Conservation (phyloP, 2,888 invertebrate species). For the Portevinia maculata region DNA sequence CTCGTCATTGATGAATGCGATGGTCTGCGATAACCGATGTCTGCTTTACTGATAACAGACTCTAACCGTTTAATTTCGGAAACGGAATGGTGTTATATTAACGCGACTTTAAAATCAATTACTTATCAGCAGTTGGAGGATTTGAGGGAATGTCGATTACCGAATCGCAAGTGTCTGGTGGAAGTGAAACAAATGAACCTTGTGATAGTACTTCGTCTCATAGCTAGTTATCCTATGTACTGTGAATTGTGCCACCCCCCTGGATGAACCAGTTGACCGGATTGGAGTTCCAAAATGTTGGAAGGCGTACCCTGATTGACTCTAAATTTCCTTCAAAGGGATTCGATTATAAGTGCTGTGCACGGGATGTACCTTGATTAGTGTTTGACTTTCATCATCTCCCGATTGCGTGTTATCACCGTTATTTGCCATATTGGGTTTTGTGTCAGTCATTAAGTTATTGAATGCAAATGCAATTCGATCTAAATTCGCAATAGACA, state of each 20-base stretch:
- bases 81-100: conserved; percentile 11
- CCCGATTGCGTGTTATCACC: neutral
- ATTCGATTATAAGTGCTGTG: neutral
- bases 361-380: neutral
- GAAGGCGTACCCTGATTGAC: conserved; percentile 7
- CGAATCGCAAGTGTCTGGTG: conserved; percentile 10
- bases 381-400: neutral
- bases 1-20: no score
- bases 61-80: conserved; percentile 19
- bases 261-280: conserved; percentile 1
- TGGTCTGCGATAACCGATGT: conserved; percentile 15
- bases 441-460: neutral
- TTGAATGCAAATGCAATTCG: no score
- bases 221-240: neutral
- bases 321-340: neutral
- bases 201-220: neutral
- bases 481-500: no score
- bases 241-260: conserved; percentile 2
- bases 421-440: neutral
- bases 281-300: conserved; percentile 17
- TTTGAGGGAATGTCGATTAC: neutral
- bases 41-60: neutral
- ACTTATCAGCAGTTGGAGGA: neutral
- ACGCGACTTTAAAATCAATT: neutral
- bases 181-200: conserved; percentile 10